phyloP scores from a whole-genome alignment of 2,113 vertebrate species.

The Leptodactylus fuscus region DNA sequence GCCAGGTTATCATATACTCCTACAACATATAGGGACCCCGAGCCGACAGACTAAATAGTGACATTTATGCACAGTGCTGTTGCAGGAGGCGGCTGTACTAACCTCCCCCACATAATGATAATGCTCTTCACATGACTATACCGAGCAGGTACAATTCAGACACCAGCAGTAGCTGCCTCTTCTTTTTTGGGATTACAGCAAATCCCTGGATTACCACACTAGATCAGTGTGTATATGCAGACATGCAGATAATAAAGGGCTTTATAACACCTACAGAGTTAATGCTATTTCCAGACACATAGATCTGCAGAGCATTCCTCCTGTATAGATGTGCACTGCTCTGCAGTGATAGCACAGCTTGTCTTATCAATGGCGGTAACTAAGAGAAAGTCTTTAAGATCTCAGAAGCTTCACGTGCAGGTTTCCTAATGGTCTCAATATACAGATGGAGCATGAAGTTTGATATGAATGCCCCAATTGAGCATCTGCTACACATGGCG shows the following conservation, averaged over 20 bases:
- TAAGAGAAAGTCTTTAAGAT: neutral
- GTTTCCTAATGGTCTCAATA: neutral
- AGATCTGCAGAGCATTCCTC: constrained; percentile 23
- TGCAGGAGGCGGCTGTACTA: no score
- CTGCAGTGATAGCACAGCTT: neutral
- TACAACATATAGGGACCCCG: no score
- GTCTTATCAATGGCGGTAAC: neutral
- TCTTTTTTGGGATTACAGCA: constrained; percentile 28
- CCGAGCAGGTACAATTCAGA: constrained; percentile 7
- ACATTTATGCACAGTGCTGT: no score
- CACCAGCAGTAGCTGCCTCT: constrained; percentile 10
- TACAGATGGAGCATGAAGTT: neutral
- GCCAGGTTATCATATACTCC: no score
- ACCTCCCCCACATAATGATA: constrained; percentile 21
- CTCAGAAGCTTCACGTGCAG: neutral
- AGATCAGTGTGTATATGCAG: constrained; percentile 43
- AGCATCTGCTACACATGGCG: neutral
- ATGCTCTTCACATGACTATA: neutral
- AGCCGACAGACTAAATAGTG: no score
- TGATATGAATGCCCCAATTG: neutral
- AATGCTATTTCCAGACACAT: constrained; percentile 41
- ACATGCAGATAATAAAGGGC: constrained; percentile 43
- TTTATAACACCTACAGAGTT: constrained; percentile 45
- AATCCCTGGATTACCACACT: constrained; percentile 43
- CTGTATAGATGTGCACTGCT: neutral